These are phyloP conservation scores for Clanis bilineata DNA, from an alignment of 2,888 invertebrate genomes.

Conservation along the genomic window DNA sequence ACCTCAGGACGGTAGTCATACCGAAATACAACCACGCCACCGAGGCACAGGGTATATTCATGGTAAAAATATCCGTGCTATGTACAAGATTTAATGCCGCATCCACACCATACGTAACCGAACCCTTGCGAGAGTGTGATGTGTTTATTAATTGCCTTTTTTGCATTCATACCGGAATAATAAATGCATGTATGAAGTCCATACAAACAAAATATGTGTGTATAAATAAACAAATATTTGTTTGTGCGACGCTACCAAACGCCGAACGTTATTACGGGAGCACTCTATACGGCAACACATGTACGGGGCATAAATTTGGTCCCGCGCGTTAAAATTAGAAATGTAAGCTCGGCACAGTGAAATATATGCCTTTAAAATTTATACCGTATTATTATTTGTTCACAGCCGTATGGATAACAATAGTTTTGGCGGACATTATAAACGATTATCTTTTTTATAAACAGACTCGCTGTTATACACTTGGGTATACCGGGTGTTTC, in stretches of 20 bases:
- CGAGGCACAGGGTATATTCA: background rate
- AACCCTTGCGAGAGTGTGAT: background rate
- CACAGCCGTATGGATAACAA: conserved; percentile 44
- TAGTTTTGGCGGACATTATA: conserved; percentile 44
- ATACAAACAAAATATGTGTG: conserved; percentile 30
- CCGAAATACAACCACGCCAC: too few species aligned
- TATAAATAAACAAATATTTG: conserved; percentile 55
- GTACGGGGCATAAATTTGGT: conserved; percentile 72
- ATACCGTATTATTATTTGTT: conserved; percentile 54
- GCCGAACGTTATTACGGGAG: conserved; percentile 65
- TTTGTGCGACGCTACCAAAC: conserved; percentile 42
- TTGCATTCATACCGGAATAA: background rate
- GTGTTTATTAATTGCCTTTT: conserved; percentile 11
- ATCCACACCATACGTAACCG: background rate
- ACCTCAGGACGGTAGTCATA: too few species aligned
- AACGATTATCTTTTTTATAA: conserved; percentile 30
- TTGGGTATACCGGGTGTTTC: conserved; percentile 21
- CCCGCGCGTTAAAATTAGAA: conserved; percentile 78
- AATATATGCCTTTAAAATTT: conserved; percentile 75
- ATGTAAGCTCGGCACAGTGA: conserved; percentile 67
- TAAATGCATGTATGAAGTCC: background rate
- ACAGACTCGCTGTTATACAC: conserved; percentile 38
- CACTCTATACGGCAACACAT: conserved; percentile 73
- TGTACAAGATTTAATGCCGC: background rate
- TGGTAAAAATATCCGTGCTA: background rate